A percentile compares a stretch with the other conserved stretches of the same genome.
Evolutionary conservation across 2,113 vertebrate species (phyloP).

Genomic region (Triplophysa rosa): DNA sequence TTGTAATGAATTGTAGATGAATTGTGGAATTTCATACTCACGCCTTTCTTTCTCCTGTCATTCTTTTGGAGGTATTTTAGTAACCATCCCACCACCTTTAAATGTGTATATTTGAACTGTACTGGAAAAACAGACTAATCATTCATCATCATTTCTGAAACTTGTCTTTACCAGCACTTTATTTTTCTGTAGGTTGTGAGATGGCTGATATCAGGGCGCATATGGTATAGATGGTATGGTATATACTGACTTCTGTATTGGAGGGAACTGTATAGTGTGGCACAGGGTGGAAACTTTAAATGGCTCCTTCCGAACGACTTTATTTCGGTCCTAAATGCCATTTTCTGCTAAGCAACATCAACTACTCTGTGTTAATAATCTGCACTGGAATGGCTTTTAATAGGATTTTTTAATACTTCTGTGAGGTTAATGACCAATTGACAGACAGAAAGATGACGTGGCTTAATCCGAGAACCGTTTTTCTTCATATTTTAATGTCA

Average conservation of each 20-base stretch:
- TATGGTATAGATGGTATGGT: background rate
- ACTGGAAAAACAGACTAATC: conserved; percentile 60
- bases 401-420: conserved; percentile 32
- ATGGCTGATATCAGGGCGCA: conserved; percentile 57
- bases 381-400: conserved; percentile 25
- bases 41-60: conserved; percentile 17
- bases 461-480: conserved; percentile 55
- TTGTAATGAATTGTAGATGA: conserved; percentile 58
- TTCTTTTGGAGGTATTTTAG: conserved; percentile 51
- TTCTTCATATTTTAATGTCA: conserved; percentile 71
- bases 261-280: conserved; percentile 20
- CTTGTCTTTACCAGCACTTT: conserved; percentile 78
- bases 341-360: conserved; percentile 32
- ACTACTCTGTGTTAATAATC: conserved; percentile 42
- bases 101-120: conserved; percentile 70
- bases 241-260: conserved; percentile 17
- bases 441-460: conserved; percentile 51
- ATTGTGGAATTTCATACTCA: conserved; percentile 44
- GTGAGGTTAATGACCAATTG: conserved; percentile 38
- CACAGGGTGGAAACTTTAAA: conserved; percentile 29
- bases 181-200: conserved; percentile 71
- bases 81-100: conserved; percentile 53
- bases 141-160: conserved; percentile 68
- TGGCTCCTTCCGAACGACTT: conserved; percentile 20
- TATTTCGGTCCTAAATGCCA: conserved; percentile 23